Conservation (phyloP, 37 sponge, comb jelly and placozoan genomes). For the Dysidea cf. avara region DNA sequence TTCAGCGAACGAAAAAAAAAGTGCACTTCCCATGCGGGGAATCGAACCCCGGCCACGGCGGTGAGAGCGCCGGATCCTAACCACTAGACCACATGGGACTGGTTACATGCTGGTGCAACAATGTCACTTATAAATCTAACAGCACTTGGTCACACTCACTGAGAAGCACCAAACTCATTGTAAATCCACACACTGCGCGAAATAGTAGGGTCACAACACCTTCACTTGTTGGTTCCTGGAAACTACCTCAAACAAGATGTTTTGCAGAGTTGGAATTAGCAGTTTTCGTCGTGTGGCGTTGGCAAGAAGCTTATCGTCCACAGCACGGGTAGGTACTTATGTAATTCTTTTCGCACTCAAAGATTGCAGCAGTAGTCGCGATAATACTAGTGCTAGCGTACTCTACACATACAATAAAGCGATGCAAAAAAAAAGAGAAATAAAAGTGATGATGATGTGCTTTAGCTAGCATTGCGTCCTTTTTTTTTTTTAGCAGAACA, state of each 20-base stretch:
- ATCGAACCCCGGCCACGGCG: conserved; percentile 83
- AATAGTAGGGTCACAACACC: too few relatives aligned
- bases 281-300: background rate
- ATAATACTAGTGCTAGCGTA: background rate
- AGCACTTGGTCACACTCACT: too few relatives aligned
- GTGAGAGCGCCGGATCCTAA: conserved; percentile 87
- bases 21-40: conserved; percentile 70
- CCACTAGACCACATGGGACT: conserved; percentile 84
- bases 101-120: too few relatives aligned
- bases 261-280: conserved; percentile 14
- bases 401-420: background rate
- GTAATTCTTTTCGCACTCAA: too few relatives aligned
- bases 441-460: background rate
- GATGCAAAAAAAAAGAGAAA: background rate
- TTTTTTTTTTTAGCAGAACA: conserved; percentile 11
- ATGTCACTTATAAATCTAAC: too few relatives aligned
- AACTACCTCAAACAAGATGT: too few relatives aligned
- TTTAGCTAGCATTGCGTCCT: background rate
- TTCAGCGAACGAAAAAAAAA: conserved; percentile 31
- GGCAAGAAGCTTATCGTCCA: conserved; percentile 29
- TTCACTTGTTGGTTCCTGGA: too few relatives aligned
- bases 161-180: too few relatives aligned
- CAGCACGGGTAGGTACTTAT: conserved; percentile 57
- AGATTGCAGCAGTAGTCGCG: too few relatives aligned
- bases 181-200: too few relatives aligned